Evolutionary conservation across 2,113 vertebrate species (phyloP), one percentile per base, ranked within the genome.

Genomic region (Zootoca vivipara): DNA sequence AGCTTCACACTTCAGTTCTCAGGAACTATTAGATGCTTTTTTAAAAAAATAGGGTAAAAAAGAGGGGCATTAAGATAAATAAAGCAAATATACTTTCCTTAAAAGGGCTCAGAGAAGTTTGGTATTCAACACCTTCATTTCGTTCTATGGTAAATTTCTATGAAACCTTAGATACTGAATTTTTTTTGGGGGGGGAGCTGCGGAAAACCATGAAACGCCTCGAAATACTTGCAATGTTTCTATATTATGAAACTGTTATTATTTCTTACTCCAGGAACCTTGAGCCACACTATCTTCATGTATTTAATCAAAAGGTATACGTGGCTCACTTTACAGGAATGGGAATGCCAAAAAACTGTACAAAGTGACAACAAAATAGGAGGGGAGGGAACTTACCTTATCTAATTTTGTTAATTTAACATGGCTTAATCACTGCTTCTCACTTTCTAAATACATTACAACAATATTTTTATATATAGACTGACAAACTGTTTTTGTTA

Each of bases 401-500:
- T 94, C 94, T 72, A 93, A 80, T 93, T 93, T 94, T 95, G 94
- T 96, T 95, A 95, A 95, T 91, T 96, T 95, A 95, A 94, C 91
- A 95, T 92, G 89, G 92, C 93, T 89, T 89, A 96, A 93, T 93
- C 90, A 91, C 75, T 93, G 96, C 94, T 95, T 96, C 93, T 93
- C 92, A 92, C 90, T 94, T 94, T 94, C 93, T 96, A 96, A 92
- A 96, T 95, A 95, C 95, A 97, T 96, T 96, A 95, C 94, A 96
- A 96, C 93, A 96, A 97, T 96, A 97, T 97, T 97, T 97, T 97
- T 88, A 92, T 94, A 62, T 62, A 95, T 89, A 89, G 95, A 92
- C 95, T 96, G 96, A 97, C 96, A 96, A 95, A 90, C 96, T 95
- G 96, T 94, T 93, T 95, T 93, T 95, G 90, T 95, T 93, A 95